phyloP scores from a whole-genome alignment of 2,888 invertebrate species.

The Pammene aurita region DNA sequence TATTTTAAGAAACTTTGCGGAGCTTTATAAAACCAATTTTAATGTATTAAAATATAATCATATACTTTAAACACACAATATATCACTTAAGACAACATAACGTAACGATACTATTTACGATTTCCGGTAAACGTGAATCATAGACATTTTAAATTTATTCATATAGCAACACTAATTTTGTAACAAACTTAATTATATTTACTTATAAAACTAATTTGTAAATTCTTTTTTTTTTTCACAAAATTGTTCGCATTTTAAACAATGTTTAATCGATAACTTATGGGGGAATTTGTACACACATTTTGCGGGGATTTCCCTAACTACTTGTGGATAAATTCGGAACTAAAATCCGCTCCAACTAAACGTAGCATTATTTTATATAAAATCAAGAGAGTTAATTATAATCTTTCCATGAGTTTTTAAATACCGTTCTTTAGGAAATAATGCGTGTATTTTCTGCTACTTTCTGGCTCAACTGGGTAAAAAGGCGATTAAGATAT shows the following conservation, averaged over 20 bases:
- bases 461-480: background rate
- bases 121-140: background rate
- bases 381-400: background rate
- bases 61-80: background rate
- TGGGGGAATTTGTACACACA: background rate
- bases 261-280: background rate
- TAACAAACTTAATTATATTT: background rate
- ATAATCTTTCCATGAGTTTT: background rate
- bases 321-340: conserved; percentile 10
- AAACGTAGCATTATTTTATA: background rate
- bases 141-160: background rate
- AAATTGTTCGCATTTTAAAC: background rate
- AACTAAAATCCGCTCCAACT: background rate
- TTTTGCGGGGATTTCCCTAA: conserved; percentile 9
- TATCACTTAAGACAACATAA: background rate
- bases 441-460: background rate
- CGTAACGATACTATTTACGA: background rate
- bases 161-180: background rate
- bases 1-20: too few species aligned
- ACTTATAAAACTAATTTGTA: background rate
- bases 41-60: background rate
- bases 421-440: background rate
- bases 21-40: background rate
- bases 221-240: background rate
- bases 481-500: background rate